A percentile compares a stretch with the other conserved stretches of the same genome.
These are phyloP conservation scores for Tympanuchus pallidicinctus DNA, from an alignment of 2,113 vertebrate genomes.

Conservation along the genomic window DNA sequence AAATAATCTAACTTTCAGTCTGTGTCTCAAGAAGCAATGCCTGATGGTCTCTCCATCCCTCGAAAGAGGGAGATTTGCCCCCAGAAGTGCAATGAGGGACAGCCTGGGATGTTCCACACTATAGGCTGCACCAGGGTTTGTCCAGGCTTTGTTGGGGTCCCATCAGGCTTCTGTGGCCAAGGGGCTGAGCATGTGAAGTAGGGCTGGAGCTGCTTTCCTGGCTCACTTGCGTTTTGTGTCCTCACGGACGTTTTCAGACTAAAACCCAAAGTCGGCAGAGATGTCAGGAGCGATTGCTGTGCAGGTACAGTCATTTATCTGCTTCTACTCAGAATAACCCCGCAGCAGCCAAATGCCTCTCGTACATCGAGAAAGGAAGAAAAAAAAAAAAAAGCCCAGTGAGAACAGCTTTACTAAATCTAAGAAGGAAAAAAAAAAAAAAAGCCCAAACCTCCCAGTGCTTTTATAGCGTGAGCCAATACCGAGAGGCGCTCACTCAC, in stretches of 20 bases:
- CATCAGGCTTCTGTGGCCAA: fast-evolving
- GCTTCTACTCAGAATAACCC: not conserved
- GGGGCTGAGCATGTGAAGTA: not conserved
- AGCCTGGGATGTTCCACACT: not conserved
- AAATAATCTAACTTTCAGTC: not conserved
- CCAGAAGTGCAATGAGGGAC: not conserved
- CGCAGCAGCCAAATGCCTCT: not conserved
- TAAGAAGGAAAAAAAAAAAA: not conserved
- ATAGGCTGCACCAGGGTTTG: fast-evolving
- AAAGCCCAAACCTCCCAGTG: not conserved
- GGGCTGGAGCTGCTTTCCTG: not conserved
- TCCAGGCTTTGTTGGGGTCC: fast-evolving
- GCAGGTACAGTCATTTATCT: constrained; percentile 53
- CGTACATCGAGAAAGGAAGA: not conserved
- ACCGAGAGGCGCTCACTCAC: not conserved
- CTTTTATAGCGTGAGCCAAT: not conserved
- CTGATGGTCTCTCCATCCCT: not conserved
- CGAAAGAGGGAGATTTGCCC: not conserved
- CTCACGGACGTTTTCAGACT: not conserved
- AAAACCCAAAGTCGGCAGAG: not conserved
- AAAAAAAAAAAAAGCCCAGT: not conserved
- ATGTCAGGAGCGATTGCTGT: not conserved
- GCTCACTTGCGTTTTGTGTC: not conserved
- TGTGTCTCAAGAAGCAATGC: not conserved
- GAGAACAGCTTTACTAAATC: not conserved